Base-by-base conservation (phyloP, 2,797 vertebrate genomes). In the Nannoperca obscura region DNA sequence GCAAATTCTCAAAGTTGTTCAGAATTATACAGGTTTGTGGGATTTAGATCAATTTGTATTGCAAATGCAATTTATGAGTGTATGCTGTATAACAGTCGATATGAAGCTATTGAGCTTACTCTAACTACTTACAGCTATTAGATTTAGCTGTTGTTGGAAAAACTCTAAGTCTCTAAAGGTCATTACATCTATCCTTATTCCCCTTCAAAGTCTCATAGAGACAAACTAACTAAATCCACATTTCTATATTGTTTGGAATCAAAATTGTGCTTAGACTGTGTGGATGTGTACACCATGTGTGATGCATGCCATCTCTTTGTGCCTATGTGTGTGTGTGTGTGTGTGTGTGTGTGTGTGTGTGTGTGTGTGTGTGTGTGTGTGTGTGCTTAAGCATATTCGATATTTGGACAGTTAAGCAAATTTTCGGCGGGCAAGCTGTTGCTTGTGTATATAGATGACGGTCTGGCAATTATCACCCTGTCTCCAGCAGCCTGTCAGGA, bases 401-500 rank as follows among this genome's bases (percentile, higher is more conserved):
- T 95, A 97, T 96, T 93, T 95, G 95, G 95, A 93, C 95, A 96
- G 95, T 96, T 97, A 96, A 96, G 95, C 94, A 93, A 96, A 96
- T 97, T 97, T 97, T 94, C 92, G 89, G 92, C 84, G 91, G 96
- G 94, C 98, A 97, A 96, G 98, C 95, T 90, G 88, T 90, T 95
- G 94, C 98, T 95, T 92, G 97, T 89, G 93, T 79, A 66, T 92
- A 87, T 91, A 95, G 95, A 97, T 97, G 97, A 96, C 96, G 95
- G 96, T 96, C 95, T 95, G 94, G 86, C 97, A 98, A 99, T 99
- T 99, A 99, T 97, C 97, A 97, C 97, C 94, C 93, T 91, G 92
- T 87, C 77, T 72, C 90, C 77, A 81, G 1, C 88, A 94, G 95
- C 97, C 92, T 97, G 98, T 92, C 95, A 83, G n/a, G 95, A 96